Evolutionary conservation across 2,888 invertebrate genomes (phyloP).

Genomic region (Eupsilia transversa): DNA sequence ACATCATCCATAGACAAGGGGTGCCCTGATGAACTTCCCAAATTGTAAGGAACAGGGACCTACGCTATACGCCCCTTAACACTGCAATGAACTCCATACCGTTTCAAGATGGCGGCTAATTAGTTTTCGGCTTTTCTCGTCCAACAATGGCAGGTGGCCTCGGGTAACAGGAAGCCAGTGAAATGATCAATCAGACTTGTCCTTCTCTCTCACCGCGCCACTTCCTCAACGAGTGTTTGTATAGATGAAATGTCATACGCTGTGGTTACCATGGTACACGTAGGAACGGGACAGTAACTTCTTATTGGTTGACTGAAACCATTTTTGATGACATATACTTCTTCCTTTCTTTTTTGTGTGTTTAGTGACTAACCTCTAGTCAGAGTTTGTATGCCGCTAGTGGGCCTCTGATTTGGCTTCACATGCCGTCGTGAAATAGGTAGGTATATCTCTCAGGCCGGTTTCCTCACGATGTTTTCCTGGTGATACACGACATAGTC

Average conservation of each 20-base stretch:
- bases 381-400: too few species aligned
- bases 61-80: not conserved
- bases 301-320: not conserved
- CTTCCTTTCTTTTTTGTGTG: too few species aligned
- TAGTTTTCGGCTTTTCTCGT: constrained; percentile 76
- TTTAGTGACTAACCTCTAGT: too few species aligned
- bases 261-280: constrained; percentile 25
- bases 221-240: constrained; percentile 63
- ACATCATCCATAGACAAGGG: not conserved
- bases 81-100: constrained; percentile 49
- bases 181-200: constrained; percentile 84
- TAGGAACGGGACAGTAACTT: constrained; percentile 1
- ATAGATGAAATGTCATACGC: constrained; percentile 66
- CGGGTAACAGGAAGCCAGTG: constrained; percentile 80
- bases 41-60: not conserved
- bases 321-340: not conserved
- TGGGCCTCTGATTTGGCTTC: too few species aligned
- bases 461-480: too few species aligned
- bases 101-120: constrained; percentile 66
- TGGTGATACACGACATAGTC: too few species aligned
- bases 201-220: constrained; percentile 67
- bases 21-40: not conserved
- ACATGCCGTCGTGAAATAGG: too few species aligned
- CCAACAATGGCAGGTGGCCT: constrained; percentile 81
- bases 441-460: too few species aligned